Evolutionary conservation across 2,797 vertebrate species (phyloP).

Genomic region (Poeciliopsis turneri): DNA sequence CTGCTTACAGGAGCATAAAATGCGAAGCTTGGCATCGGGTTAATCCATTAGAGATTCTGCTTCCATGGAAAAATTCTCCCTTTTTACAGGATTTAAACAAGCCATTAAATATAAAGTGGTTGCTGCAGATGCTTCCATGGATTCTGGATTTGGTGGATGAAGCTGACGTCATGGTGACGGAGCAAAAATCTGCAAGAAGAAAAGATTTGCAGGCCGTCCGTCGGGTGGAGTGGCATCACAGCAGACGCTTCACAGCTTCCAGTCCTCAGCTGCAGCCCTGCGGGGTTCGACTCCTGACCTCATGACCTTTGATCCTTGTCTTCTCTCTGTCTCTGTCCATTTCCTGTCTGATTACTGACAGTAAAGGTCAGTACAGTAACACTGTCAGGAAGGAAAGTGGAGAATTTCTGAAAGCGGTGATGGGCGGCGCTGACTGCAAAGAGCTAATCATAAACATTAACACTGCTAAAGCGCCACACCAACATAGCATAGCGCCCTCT

Average conservation of each 20-base stretch:
- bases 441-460: neutral
- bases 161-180: neutral
- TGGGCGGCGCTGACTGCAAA: neutral
- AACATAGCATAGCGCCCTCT: no score
- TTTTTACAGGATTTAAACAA: neutral
- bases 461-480: neutral
- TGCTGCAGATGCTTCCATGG: neutral
- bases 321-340: neutral
- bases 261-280: neutral
- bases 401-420: neutral
- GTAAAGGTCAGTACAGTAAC: neutral
- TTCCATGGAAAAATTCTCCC: neutral
- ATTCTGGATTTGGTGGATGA: neutral
- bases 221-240: neutral
- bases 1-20: constrained; percentile 4
- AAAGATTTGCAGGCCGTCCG: neutral
- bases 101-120: neutral
- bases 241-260: no score
- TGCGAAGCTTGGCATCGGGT: neutral
- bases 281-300: neutral
- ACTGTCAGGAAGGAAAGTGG: neutral
- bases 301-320: neutral
- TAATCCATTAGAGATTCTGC: neutral
- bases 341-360: neutral
- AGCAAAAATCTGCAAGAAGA: neutral